Conservation (phyloP, 2,888 invertebrate species). For the Nasonia oneida region DNA sequence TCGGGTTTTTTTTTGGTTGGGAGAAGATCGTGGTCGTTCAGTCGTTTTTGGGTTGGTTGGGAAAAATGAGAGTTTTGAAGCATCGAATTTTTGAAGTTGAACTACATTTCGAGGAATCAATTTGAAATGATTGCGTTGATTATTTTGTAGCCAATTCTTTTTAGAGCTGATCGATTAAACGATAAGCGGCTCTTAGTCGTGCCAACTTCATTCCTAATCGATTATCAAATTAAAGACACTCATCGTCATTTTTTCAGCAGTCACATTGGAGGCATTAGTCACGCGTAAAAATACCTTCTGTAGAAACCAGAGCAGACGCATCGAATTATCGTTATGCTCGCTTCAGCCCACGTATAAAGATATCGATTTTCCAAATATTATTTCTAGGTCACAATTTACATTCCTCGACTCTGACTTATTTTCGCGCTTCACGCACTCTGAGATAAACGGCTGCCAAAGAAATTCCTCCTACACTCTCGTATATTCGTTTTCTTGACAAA, state of each 20-base stretch:
- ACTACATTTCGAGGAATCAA: no score
- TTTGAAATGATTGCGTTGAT: no score
- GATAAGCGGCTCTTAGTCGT: not conserved
- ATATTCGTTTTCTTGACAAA: not conserved
- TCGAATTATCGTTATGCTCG: not conserved
- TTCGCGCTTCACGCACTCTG: not conserved
- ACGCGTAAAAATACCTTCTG: not conserved
- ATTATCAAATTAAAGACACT: not conserved
- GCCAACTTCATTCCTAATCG: not conserved
- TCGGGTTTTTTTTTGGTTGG: no score
- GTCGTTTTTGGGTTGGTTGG: no score
- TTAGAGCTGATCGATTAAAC: not conserved
- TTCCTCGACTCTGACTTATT: not conserved
- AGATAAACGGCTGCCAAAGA: not conserved
- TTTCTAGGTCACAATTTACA: constrained; percentile 29
- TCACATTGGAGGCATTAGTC: no score
- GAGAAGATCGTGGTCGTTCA: no score
- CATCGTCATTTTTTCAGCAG: not conserved
- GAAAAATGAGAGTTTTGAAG: no score
- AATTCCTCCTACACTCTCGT: not conserved
- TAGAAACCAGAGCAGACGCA: not conserved
- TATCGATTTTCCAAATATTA: constrained; percentile 23
- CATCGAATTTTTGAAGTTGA: no score
- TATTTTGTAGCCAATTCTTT: not conserved
- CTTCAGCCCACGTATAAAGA: not conserved